Percentiles rank a stretch among this genome's conserved stretches.
Conservation (phyloP, 2,888 invertebrate genomes). For the Aspidapion aeneum region DNA sequence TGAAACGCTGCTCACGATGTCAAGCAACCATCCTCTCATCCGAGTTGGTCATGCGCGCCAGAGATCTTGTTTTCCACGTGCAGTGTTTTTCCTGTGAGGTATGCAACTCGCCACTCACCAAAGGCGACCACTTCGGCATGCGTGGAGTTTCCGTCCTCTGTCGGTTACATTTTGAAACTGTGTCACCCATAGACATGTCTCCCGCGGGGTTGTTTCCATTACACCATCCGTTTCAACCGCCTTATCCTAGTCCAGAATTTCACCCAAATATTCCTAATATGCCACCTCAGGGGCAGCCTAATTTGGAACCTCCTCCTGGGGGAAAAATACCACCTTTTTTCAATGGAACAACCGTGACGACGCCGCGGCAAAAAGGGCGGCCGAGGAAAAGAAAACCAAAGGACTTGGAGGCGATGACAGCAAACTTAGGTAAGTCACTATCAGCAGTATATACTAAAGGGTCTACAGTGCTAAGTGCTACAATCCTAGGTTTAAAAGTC, state of each 20-base stretch:
- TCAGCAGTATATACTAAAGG: no score
- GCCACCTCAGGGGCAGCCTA: conserved; percentile 20
- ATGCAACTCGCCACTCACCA: conserved; percentile 81
- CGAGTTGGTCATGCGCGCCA: conserved; percentile 92
- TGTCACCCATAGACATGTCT: conserved; percentile 44
- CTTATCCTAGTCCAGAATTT: conserved; percentile 53
- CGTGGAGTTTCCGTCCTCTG: conserved; percentile 86
- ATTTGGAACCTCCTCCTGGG: conserved; percentile 13
- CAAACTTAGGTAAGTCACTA: conserved; percentile 72
- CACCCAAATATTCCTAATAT: conserved; percentile 37
- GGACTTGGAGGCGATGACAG: conserved; percentile 82
- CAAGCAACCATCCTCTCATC: conserved; percentile 84
- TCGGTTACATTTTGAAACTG: conserved; percentile 69
- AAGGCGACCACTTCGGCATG: conserved; percentile 95
- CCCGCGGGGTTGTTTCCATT: conserved; percentile 35
- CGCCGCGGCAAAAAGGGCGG: conserved; percentile 86
- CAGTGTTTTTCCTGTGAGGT: conserved; percentile 92
- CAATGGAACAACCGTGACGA: conserved; percentile 56
- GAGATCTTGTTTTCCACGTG: conserved; percentile 91
- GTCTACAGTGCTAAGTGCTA: no score
- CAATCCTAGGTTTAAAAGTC: no score
- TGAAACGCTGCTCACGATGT: conserved; percentile 86
- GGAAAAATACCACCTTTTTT: conserved; percentile 54
- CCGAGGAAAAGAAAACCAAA: conserved; percentile 78
- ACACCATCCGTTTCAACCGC: conserved; percentile 52